Evolutionary conservation across 2,113 vertebrate genomes (phyloP), one percentile per base, ranked within the genome.

Genomic region (Erythrocercus mccallii): DNA sequence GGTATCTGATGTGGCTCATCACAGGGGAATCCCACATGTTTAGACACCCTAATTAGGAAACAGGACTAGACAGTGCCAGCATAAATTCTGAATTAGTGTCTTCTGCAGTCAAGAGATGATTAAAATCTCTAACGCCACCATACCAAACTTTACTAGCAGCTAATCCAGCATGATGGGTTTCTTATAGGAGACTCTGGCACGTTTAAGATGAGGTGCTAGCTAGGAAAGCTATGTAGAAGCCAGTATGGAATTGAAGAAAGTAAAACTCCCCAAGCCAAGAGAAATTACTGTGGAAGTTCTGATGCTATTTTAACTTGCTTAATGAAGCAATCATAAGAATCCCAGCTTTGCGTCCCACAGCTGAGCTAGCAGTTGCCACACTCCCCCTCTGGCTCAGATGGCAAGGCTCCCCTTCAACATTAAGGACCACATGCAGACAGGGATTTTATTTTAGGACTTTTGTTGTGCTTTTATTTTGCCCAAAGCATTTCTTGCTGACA

Each of bases 1-100:
- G 68, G 3, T 92, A 95, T 95, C 94, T 97, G 95, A 95, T 94
- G 81, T 91, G 92, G 94, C 76, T 95, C 90, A 71, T 42, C 66
- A 33, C 64, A 90, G 83, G 94, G 93, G 80, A 97, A 96, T 90
- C 94, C 95, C 93, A 35, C 48, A 51, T 3, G 1, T 86, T 96
- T 35, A 88, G 86, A 61, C 1, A 3, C 40, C 60, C 40, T 74
- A 68, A 78, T 95, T 90, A 93, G 64, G 88, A 83, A 80, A 76
- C 64, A 88, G 90, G 72, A 88, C 40, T 64, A 95, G 80, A 76
- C n/a, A 60, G 31, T 83, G 66, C 65, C 83, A 74, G 60, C 19
- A 12, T 70, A 70, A 68, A 11, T 73, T 81, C 64, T 92, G 79
- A 48, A 35, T n/a, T 72, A 54, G 45, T 40, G 54, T 38, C 56